These are phyloP conservation scores for Pseudomyrmex sp. DNA, from an alignment of 1,140 invertebrate genomes.

Conservation along the genomic window DNA sequence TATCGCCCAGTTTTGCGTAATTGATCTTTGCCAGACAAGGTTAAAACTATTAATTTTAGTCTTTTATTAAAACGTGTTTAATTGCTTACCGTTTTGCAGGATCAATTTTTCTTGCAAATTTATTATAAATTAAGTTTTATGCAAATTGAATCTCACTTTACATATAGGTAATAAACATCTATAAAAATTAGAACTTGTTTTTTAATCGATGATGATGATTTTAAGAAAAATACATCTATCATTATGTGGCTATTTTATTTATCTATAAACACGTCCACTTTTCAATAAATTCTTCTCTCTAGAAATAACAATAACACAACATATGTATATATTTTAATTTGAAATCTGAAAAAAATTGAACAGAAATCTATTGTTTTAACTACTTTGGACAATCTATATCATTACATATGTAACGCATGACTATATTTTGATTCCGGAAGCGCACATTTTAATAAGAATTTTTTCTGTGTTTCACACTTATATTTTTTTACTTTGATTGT, in stretches of 20 bases:
- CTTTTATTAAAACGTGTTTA: neutral
- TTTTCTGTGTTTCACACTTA: too few relatives aligned
- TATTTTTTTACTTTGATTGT: too few relatives aligned
- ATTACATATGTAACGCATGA: too few relatives aligned
- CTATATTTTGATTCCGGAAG: too few relatives aligned
- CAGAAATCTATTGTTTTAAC: neutral
- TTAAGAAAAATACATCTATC: neutral
- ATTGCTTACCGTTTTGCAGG: constrained; percentile 17
- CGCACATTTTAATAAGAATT: too few relatives aligned
- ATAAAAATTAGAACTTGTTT: constrained; percentile 1
- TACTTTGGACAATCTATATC: too few relatives aligned
- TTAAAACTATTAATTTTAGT: constrained; percentile 57
- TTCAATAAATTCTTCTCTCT: neutral
- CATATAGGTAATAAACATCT: neutral
- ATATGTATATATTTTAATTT: too few relatives aligned
- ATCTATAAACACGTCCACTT: neutral
- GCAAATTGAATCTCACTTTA: too few relatives aligned
- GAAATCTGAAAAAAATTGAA: neutral
- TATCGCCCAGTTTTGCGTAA: constrained; percentile 59
- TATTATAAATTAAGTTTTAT: constrained; percentile 9
- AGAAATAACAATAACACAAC: neutral
- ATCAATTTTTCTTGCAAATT: constrained; percentile 7
- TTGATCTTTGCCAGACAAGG: constrained; percentile 64
- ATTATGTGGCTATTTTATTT: neutral
- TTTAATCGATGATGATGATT: neutral